These are phyloP conservation scores for Sibirionetta formosa DNA, from an alignment of 2,797 vertebrate species.

Conservation along the genomic window DNA sequence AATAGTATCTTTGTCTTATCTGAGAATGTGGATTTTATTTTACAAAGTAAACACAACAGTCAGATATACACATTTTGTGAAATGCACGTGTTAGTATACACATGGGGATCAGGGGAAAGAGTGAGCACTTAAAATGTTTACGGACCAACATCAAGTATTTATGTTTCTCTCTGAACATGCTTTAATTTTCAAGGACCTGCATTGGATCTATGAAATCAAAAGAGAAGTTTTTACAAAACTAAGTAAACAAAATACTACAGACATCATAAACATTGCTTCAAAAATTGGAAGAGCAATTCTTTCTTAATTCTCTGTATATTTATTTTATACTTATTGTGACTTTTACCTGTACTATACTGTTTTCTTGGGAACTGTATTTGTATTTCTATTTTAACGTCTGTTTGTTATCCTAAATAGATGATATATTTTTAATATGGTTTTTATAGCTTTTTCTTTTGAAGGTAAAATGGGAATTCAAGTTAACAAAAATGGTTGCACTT, in stretches of 20 bases:
- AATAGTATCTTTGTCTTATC: not conserved
- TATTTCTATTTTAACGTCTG: not conserved
- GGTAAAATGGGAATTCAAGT: not conserved
- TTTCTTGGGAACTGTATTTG: not conserved
- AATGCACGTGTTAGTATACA: not conserved
- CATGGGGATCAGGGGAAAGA: not conserved
- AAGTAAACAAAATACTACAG: not conserved
- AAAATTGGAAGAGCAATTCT: not conserved
- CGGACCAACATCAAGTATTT: not conserved
- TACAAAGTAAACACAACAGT: not conserved
- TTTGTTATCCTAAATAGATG: not conserved
- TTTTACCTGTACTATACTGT: not conserved
- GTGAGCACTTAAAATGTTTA: not conserved
- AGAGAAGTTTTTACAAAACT: not conserved
- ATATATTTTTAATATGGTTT: not conserved
- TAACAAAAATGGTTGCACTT: not conserved
- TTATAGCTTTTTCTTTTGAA: not conserved
- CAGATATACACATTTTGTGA: not conserved
- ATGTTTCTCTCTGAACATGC: not conserved
- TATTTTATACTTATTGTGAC: not conserved
- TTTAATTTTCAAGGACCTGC: slow-evolving; percentile 25
- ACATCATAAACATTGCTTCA: not conserved
- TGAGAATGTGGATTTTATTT: not conserved
- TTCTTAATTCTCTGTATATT: not conserved
- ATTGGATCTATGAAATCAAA: not conserved